Evolutionary conservation across 2,797 vertebrate species (phyloP).

Genomic region (Gambelia wislizenii): DNA sequence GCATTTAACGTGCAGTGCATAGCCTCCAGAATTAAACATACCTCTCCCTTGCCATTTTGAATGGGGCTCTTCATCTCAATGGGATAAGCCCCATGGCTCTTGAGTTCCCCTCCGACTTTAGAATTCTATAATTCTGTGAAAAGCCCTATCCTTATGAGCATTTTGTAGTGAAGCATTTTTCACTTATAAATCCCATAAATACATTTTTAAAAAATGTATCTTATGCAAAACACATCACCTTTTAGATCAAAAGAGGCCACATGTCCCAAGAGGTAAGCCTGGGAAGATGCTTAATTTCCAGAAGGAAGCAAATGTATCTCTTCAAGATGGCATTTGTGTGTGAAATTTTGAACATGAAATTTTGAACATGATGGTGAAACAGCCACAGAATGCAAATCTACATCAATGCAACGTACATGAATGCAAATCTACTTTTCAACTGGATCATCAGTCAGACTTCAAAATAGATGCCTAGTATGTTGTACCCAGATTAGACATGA

Average conservation of each 20-base stretch:
- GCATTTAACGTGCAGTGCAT: neutral
- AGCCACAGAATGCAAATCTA: no score
- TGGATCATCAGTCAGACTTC: neutral
- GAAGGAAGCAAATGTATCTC: neutral
- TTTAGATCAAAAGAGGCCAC: neutral
- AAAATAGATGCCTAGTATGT: neutral
- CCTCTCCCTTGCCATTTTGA: neutral
- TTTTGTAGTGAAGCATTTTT: neutral
- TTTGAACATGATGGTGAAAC: neutral
- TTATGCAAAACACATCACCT: neutral
- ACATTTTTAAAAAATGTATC: neutral
- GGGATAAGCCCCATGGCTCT: neutral
- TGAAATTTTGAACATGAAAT: neutral
- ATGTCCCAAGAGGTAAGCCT: neutral
- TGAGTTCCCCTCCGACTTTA: no score
- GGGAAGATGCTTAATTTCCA: neutral
- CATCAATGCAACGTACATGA: neutral
- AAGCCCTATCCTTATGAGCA: neutral
- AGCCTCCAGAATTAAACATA: neutral
- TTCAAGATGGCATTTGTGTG: neutral
- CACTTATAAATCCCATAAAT: neutral
- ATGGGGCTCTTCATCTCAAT: neutral
- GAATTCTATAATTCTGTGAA: no score
- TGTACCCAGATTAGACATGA: neutral
- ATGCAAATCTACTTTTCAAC: neutral